phyloP scores from a whole-genome alignment of 2,888 invertebrate genomes.

The Kryphioiulus occultus region DNA sequence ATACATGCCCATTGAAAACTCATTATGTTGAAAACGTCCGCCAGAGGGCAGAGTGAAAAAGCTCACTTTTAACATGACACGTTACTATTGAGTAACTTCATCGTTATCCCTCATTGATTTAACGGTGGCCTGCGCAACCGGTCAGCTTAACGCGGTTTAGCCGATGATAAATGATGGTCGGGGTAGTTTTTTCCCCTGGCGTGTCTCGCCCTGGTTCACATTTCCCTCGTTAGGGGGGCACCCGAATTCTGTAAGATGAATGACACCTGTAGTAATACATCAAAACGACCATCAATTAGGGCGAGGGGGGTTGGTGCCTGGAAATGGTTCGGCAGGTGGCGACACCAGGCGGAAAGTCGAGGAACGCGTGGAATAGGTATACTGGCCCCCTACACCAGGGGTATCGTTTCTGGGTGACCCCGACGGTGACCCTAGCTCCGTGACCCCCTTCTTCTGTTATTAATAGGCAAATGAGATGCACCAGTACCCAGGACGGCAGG shows the following conservation, averaged over 20 bases:
- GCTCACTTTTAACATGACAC: neutral
- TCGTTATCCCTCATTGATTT: neutral
- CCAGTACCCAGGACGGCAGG: neutral
- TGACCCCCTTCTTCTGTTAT: neutral
- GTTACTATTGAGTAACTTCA: neutral
- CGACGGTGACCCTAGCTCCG: neutral
- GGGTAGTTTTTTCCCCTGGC: neutral
- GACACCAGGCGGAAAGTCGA: neutral
- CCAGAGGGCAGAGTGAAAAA: too few species aligned
- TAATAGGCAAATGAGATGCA: constrained; percentile 25
- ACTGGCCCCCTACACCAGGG: too few species aligned
- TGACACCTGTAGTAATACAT: constrained; percentile 31
- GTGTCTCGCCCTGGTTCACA: neutral
- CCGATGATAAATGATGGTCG: neutral
- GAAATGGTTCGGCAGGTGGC: constrained; percentile 11
- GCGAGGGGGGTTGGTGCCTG: neutral
- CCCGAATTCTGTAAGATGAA: constrained; percentile 7
- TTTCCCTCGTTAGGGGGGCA: neutral
- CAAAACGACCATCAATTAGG: constrained; percentile 21
- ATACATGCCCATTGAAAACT: too few species aligned
- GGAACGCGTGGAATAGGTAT: neutral
- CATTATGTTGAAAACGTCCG: too few species aligned
- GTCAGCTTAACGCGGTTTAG: neutral
- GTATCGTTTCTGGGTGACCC: neutral
- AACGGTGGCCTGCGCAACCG: neutral